phyloP scores from a whole-genome alignment of 1,140 invertebrate species.

The Pseudomyrmex cubaensis region DNA sequence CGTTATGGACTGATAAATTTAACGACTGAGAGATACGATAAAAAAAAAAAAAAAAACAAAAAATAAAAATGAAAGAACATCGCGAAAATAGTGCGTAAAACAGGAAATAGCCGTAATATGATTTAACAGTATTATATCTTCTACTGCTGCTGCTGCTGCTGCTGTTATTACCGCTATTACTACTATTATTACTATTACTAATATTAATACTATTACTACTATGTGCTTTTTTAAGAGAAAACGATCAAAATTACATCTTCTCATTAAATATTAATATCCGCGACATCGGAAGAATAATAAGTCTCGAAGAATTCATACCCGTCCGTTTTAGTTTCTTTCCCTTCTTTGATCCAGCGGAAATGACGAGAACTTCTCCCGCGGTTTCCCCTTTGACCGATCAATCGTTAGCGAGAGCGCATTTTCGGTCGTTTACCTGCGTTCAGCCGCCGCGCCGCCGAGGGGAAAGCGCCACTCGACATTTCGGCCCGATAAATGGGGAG shows the following conservation, averaged over 20 bases:
- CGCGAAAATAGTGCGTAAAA: background rate
- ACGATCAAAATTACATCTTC: background rate
- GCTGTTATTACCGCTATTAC: too few species aligned
- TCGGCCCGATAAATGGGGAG: constrained; percentile 50
- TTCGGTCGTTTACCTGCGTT: constrained; percentile 42
- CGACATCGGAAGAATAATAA: background rate
- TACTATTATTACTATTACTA: too few species aligned
- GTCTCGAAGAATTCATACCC: background rate
- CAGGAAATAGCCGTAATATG: background rate
- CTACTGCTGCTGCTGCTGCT: background rate
- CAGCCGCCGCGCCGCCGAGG: background rate
- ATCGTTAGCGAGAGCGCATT: constrained; percentile 48
- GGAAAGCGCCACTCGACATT: constrained; percentile 59
- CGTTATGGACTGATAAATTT: constrained; percentile 24
- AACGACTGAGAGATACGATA: background rate
- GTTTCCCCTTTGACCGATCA: constrained; percentile 57
- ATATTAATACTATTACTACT: too few species aligned
- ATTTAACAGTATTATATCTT: background rate
- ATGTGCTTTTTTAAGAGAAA: background rate
- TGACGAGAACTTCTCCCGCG: constrained; percentile 4
- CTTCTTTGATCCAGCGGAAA: background rate
- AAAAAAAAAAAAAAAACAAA: constrained; percentile 11
- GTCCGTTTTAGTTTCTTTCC: background rate
- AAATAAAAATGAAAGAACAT: constrained; percentile 2
- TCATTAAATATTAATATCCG: background rate